These are phyloP conservation scores for Ciona savignyi DNA, from an alignment of 23 tunicate species.

Conservation along the genomic window DNA sequence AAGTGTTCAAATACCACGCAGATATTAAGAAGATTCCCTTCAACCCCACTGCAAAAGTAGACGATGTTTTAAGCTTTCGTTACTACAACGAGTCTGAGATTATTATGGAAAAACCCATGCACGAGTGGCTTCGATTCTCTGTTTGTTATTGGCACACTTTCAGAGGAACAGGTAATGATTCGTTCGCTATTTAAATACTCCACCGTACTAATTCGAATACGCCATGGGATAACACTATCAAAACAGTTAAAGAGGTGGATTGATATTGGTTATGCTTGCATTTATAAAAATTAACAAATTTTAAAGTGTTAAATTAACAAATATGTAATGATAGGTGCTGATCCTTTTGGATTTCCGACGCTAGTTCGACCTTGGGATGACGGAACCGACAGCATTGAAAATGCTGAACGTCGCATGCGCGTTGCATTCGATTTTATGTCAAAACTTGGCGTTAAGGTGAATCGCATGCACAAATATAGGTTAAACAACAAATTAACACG, in stretches of 20 bases:
- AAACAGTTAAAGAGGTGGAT: no score
- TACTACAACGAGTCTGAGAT: constrained; percentile 80
- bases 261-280: no score
- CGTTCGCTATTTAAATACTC: no score
- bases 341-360: constrained; percentile 96
- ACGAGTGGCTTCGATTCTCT: constrained; percentile 85
- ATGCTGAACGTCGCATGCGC: constrained; percentile 80
- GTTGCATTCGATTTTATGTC: constrained; percentile 91
- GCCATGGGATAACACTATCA: no score
- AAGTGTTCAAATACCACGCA: no score
- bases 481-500: no score
- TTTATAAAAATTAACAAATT: no score
- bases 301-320: no score
- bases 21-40: constrained; percentile 58
- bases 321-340: constrained; percentile 94
- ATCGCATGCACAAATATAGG: no score
- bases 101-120: constrained; percentile 80
- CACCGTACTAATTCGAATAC: no score
- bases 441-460: constrained; percentile 91
- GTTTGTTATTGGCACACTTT: constrained; percentile 97
- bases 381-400: constrained; percentile 72
- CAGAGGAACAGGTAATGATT: constrained; percentile 93
- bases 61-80: constrained; percentile 81
- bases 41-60: constrained; percentile 86
- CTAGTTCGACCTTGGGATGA: constrained; percentile 88